These are phyloP conservation scores for Erethizon dorsatum DNA, from an alignment of 2,797 vertebrate species.

Conservation along the genomic window DNA sequence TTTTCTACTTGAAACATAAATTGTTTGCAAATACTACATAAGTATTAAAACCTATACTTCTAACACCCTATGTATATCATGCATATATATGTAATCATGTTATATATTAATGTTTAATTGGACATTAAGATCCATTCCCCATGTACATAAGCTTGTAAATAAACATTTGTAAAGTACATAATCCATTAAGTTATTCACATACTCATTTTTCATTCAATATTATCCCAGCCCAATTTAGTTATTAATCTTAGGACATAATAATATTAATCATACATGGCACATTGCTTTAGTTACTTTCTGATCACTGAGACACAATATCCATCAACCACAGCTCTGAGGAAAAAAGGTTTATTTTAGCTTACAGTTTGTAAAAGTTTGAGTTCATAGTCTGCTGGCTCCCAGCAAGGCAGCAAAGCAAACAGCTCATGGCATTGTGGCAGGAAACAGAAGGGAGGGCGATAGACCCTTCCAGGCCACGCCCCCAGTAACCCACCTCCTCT, in stretches of 20 bases:
- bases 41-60: background rate
- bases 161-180: background rate
- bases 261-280: background rate
- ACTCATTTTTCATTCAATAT: background rate
- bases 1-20: background rate
- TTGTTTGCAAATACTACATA: background rate
- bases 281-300: background rate
- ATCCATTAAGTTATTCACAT: background rate
- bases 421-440: background rate
- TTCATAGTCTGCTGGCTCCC: background rate
- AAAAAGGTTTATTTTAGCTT: background rate
- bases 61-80: background rate
- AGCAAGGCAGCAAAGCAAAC: background rate
- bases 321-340: background rate
- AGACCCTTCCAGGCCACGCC: background rate
- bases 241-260: background rate
- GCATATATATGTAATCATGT: background rate
- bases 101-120: background rate
- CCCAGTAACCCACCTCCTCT: background rate
- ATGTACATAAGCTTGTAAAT: background rate
- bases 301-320: background rate
- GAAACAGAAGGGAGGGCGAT: background rate
- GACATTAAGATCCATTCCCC: background rate
- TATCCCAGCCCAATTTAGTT: background rate
- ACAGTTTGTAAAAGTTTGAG: background rate